These are phyloP conservation scores for Sternotherus odoratus DNA, from an alignment of 2,797 vertebrate species.

Conservation along the genomic window DNA sequence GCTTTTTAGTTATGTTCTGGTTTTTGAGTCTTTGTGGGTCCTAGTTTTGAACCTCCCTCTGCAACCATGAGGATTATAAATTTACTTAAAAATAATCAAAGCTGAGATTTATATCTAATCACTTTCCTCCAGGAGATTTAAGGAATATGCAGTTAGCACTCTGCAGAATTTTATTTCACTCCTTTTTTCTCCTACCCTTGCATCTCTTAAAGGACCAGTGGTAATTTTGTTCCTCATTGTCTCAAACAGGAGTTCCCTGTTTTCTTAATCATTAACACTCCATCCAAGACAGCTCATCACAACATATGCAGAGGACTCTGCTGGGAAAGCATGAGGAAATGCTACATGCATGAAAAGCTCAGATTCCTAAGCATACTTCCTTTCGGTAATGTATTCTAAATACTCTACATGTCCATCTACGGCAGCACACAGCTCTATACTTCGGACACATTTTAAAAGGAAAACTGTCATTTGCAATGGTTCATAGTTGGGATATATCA, in stretches of 20 bases:
- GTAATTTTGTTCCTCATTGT: background rate
- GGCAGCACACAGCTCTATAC: background rate
- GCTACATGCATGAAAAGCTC: background rate
- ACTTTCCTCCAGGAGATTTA: background rate
- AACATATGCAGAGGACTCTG: background rate
- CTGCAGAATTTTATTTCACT: background rate
- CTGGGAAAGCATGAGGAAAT: background rate
- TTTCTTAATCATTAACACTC: background rate
- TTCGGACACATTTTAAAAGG: background rate
- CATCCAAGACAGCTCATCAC: background rate
- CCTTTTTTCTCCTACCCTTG: background rate
- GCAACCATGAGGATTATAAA: background rate
- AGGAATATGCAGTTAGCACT: background rate
- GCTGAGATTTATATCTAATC: background rate
- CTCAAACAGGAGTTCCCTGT: background rate
- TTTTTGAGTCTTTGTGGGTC: background rate
- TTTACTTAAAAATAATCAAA: background rate
- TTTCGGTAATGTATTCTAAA: background rate
- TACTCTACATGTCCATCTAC: background rate
- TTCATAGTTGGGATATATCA: background rate
- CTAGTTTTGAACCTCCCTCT: background rate
- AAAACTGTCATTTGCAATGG: background rate
- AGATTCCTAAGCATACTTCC: background rate
- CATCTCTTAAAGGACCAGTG: background rate
- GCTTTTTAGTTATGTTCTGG: background rate